phyloP scores from a whole-genome alignment of 2,888 invertebrate genomes.

The Drosophila stalkeri region DNA sequence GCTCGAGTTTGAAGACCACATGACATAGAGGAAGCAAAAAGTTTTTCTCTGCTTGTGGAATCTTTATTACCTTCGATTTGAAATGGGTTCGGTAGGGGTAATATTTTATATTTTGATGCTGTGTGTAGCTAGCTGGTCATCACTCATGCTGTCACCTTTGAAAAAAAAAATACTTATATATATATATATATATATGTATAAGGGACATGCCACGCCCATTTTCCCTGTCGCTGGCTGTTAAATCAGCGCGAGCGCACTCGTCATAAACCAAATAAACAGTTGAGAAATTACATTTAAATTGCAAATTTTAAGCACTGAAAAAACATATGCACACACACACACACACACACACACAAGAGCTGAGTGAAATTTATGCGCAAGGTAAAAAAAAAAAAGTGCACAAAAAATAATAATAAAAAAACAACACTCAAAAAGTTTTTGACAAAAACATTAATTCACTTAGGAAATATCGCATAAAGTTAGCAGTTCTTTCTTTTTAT shows the following conservation, averaged over 20 bases:
- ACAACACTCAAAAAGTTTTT: slow-evolving; percentile 43
- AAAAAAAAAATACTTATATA: slow-evolving; percentile 1
- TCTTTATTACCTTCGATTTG: slow-evolving; percentile 16
- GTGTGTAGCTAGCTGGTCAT: slow-evolving; percentile 22
- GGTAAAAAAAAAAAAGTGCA: slow-evolving; percentile 39
- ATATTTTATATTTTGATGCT: neutral
- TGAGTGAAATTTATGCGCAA: slow-evolving; percentile 47
- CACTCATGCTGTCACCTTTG: slow-evolving; percentile 35
- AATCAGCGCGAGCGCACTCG: slow-evolving; percentile 57
- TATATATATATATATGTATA: too few species aligned
- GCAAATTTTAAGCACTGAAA: slow-evolving; percentile 62
- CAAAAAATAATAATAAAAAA: neutral
- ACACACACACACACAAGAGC: slow-evolving; percentile 2
- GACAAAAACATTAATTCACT: slow-evolving; percentile 68
- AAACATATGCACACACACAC: slow-evolving; percentile 9
- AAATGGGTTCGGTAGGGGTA: neutral
- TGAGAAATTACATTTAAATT: slow-evolving; percentile 77
- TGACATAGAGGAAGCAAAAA: neutral
- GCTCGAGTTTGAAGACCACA: slow-evolving; percentile 8
- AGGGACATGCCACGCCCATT: slow-evolving; percentile 11
- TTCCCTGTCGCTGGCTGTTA: slow-evolving; percentile 56
- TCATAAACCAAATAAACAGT: slow-evolving; percentile 75
- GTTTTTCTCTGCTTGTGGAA: neutral
- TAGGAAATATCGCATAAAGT: slow-evolving; percentile 32
- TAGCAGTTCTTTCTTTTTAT: neutral